These are phyloP conservation scores for Heteromormyrus szaboi DNA, from an alignment of 2,797 vertebrate species.

Conservation along the genomic window DNA sequence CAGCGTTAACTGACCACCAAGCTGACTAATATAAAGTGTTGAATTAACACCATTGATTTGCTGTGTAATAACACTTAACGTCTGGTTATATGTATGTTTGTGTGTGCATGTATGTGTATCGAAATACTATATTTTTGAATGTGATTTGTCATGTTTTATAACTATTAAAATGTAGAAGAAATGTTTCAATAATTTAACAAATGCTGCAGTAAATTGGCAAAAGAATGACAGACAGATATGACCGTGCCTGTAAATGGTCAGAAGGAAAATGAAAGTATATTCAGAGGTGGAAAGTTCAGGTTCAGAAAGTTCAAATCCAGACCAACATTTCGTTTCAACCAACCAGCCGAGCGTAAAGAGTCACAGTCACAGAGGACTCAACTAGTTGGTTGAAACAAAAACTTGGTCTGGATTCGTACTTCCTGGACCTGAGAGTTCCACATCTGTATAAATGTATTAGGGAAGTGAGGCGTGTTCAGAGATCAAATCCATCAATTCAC, in stretches of 20 bases:
- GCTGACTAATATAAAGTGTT: conserved; percentile 7
- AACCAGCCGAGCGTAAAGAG: background rate
- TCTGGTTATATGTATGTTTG: background rate
- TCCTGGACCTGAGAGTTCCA: background rate
- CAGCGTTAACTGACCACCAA: background rate
- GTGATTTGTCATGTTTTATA: background rate
- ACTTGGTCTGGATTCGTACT: background rate
- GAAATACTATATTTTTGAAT: conserved; percentile 11
- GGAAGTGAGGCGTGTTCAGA: background rate
- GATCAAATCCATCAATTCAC: background rate
- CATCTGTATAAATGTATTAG: background rate
- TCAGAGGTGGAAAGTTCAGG: background rate
- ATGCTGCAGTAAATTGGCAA: background rate
- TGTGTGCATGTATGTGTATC: conserved; percentile 4
- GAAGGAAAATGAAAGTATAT: background rate
- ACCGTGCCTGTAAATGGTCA: background rate
- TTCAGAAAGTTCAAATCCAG: background rate
- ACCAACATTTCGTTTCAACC: background rate
- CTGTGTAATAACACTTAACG: background rate
- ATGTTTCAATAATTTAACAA: conserved; percentile 4
- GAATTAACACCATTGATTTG: background rate
- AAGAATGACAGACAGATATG: background rate
- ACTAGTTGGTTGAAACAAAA: background rate
- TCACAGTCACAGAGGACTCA: background rate
- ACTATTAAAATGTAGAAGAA: background rate